Conservation (phyloP, 2,797 vertebrate species). For the Moxostoma hubbsi region DNA sequence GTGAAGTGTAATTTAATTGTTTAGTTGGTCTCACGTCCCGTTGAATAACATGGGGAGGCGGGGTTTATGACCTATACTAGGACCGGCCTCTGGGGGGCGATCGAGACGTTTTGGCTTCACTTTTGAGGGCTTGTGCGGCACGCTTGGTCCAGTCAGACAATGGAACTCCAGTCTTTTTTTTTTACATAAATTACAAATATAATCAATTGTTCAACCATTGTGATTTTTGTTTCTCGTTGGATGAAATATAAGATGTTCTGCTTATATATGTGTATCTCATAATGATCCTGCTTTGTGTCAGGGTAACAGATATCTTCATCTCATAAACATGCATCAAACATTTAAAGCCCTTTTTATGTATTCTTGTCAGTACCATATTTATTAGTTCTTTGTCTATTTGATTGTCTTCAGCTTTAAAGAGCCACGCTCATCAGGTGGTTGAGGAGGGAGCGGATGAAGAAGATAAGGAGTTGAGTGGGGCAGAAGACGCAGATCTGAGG, state of each 20-base stretch:
- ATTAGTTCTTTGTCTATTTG: conserved; percentile 14
- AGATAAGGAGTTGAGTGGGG: conserved; percentile 86
- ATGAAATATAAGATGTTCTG: neutral
- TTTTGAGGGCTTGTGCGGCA: too few relatives aligned
- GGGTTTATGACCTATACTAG: too few relatives aligned
- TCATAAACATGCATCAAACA: conserved; percentile 1
- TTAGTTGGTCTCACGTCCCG: too few relatives aligned
- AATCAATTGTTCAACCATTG: neutral
- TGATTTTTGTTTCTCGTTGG: neutral
- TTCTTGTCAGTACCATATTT: neutral
- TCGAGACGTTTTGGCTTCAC: too few relatives aligned
- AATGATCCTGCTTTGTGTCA: neutral
- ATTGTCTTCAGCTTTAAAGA: conserved; percentile 76
- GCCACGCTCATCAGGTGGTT: conserved; percentile 77
- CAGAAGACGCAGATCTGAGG: conserved; percentile 76
- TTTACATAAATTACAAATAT: neutral
- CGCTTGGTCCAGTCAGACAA: neutral
- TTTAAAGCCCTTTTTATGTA: neutral
- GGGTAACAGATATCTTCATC: neutral
- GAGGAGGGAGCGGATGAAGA: conserved; percentile 89
- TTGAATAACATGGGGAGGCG: too few relatives aligned
- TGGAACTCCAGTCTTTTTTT: neutral
- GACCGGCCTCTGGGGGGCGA: too few relatives aligned
- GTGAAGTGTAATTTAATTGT: too few relatives aligned
- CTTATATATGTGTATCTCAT: neutral